These are phyloP conservation scores for Ecliptopera silaceata DNA, from an alignment of 2,888 invertebrate species.

Conservation along the genomic window DNA sequence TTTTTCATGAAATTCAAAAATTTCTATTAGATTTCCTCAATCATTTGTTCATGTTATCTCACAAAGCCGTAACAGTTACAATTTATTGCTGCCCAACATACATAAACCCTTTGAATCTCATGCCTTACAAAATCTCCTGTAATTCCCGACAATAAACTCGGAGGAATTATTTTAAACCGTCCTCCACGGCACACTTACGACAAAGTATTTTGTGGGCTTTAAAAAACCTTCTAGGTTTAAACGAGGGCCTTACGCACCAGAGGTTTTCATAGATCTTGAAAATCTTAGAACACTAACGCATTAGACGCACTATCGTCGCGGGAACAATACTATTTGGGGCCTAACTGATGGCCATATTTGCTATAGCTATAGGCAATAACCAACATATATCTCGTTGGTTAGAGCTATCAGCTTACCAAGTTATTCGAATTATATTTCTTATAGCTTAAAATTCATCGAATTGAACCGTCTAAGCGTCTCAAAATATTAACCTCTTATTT, in stretches of 20 bases:
- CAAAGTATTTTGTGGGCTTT: constrained; percentile 41
- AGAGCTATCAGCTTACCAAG: no score
- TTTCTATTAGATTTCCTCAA: background rate
- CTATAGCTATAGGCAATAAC: no score
- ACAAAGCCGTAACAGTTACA: constrained; percentile 19
- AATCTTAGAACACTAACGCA: no score
- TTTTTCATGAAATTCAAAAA: no score
- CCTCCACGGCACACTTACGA: constrained; percentile 33
- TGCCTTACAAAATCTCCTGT: constrained; percentile 23
- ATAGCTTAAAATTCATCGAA: no score
- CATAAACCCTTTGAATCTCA: constrained; percentile 26
- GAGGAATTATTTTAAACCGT: constrained; percentile 39
- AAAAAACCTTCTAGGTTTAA: constrained; percentile 32
- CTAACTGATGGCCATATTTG: no score
- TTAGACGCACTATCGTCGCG: no score
- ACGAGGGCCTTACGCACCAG: background rate
- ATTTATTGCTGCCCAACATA: constrained; percentile 22
- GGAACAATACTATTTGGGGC: no score
- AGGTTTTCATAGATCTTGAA: background rate
- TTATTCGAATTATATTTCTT: no score
- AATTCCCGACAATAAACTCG: constrained; percentile 43
- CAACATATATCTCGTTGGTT: no score
- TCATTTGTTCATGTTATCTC: constrained; percentile 14
- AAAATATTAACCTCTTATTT: no score
- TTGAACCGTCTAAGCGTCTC: no score